These are phyloP conservation scores for Hydropsyche betteni DNA, from an alignment of 2,888 invertebrate species.

Conservation along the genomic window DNA sequence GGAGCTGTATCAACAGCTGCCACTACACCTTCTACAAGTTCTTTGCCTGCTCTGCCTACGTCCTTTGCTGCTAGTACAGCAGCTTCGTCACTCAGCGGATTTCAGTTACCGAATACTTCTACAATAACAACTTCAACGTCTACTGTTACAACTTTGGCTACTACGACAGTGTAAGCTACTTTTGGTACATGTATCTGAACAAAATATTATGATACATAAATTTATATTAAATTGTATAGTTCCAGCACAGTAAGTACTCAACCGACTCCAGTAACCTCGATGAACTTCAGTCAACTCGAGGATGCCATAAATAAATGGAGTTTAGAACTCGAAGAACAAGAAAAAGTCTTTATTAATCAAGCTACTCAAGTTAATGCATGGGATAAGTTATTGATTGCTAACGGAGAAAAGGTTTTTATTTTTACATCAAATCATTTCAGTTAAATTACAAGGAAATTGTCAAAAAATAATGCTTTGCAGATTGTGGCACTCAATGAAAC, in stretches of 20 bases:
- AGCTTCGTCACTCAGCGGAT: not conserved
- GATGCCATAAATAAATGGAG: constrained; percentile 96
- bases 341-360: constrained; percentile 90
- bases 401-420: constrained; percentile 82
- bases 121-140: not conserved
- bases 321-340: constrained; percentile 89
- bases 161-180: not conserved
- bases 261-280: constrained; percentile 62
- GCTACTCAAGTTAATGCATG: constrained; percentile 96
- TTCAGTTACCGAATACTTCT: constrained; percentile 4
- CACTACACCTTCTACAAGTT: not conserved
- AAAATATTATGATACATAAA: not conserved
- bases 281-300: constrained; percentile 87
- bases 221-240: constrained; percentile 28
- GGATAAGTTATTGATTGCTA: constrained; percentile 89
- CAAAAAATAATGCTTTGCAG: constrained; percentile 58
- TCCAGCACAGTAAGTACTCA: constrained; percentile 56
- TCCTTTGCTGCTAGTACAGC: not conserved
- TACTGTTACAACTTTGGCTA: not conserved
- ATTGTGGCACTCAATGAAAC: constrained; percentile 86
- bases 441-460: not conserved
- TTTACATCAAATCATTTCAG: not conserved
- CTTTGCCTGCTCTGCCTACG: not conserved
- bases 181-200: not conserved
- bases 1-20: not conserved